Base-by-base conservation (phyloP, 2,888 invertebrate species). In the Dicranocentrus wangi region DNA sequence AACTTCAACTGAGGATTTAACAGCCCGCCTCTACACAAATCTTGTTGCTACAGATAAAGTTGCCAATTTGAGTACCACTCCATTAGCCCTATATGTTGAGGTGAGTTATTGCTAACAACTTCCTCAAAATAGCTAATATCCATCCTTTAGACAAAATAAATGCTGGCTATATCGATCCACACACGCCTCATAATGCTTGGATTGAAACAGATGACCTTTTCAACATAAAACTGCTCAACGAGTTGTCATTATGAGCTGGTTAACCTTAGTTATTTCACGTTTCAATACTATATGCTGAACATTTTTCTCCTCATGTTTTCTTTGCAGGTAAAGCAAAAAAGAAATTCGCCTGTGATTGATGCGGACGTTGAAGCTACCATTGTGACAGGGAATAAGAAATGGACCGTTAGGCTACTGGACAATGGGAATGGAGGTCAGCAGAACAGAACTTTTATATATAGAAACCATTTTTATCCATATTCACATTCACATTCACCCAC, bases 351-450 rank as follows among this genome's bases (percentile, higher is more conserved):
- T 15, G 86, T 86, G 77, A 81, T 86, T 76, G 85, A 86, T 85
- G 86, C 86, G 27, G 86, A 86, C 72, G 86, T 86, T 19, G 86
- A 86, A 43, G 86, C 85, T 47, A 70, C 78, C 23, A 85, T 86
- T 81, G 80, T 85, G 21, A 79, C 84, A 27, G 85, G 85, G 42
- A 85, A 82, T 70, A 85, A 85, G 80, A 86, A 86, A 80, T 86
- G 86, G 86, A 86, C 85, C 58, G 81, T 85, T 51, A 76, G 82
- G 68, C 84, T 86, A 25, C 81, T 86, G 83, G 86, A 86, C 83
- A 86, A 85, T 83, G 86, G 86, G 66, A 86, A 85, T 80, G 86
- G 86, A 85, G 86, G 86, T 86, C 70, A 85, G 86, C 79, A 43
- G 15, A 63, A 17, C 51, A n/a, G n/a, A n/a, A n/a, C n/a, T n/a